Evolutionary conservation across 2,113 vertebrate species (phyloP).

Genomic region (Siniperca knerii): DNA sequence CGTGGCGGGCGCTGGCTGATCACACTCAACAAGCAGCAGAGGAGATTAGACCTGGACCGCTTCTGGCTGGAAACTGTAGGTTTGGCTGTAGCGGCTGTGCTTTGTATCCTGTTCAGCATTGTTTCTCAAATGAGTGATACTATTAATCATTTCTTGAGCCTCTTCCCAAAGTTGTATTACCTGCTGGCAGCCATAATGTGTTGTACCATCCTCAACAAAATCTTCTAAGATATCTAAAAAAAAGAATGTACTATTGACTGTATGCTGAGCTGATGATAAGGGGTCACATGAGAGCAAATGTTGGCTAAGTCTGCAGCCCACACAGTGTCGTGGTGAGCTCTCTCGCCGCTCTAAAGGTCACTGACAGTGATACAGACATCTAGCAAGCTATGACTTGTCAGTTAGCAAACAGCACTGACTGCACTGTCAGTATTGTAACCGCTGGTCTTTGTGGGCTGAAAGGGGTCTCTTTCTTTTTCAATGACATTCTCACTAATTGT

Average conservation of each 20-base stretch:
- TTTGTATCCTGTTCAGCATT: not conserved
- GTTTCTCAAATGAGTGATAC: conserved; percentile 6
- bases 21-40: conserved; percentile 97
- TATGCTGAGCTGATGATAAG: not conserved
- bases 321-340: not conserved
- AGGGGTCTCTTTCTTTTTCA: not conserved
- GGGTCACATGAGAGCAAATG: conserved; percentile 8
- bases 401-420: conserved; percentile 24
- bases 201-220: not conserved
- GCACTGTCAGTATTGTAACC: conserved; percentile 10
- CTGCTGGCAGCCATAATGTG: conserved; percentile 38
- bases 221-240: not conserved
- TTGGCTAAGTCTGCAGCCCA: conserved; percentile 10
- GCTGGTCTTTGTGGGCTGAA: not conserved
- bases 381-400: not conserved
- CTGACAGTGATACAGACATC: conserved; percentile 34
- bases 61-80: conserved; percentile 99
- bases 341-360: conserved; percentile 49
- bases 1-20: conserved; percentile 96
- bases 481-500: not conserved
- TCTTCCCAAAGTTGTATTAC: conserved; percentile 14
- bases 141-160: conserved; percentile 19
- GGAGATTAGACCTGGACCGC: conserved; percentile 96
- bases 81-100: conserved; percentile 19
- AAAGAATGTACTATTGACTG: not conserved